phyloP scores from a whole-genome alignment of 2,797 vertebrate species.

The Lagocephalus sceleratus region DNA sequence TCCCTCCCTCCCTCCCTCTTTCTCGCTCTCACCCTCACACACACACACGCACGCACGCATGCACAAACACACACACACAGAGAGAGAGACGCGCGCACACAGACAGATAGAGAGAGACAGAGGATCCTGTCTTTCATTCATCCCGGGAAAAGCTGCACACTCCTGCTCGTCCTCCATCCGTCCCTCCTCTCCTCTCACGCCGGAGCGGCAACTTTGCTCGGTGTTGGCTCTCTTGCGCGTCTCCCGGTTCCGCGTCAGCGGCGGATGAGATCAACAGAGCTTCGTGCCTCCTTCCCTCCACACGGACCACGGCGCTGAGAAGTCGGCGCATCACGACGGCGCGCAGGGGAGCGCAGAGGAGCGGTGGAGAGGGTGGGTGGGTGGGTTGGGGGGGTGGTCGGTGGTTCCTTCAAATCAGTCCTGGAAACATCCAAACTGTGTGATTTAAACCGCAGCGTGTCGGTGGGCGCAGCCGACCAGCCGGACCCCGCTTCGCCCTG shows the following conservation, averaged over 20 bases:
- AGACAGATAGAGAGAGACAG: slow-evolving; percentile 3
- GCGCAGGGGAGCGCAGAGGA: slow-evolving; percentile 5
- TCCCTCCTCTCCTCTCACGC: slow-evolving; percentile 9
- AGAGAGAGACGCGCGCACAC: slow-evolving; percentile 9
- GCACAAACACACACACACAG: slow-evolving; percentile 14
- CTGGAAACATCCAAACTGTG: neutral
- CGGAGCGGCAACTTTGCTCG: slow-evolving; percentile 16
- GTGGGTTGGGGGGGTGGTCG: too few relatives aligned
- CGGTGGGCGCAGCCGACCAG: too few relatives aligned
- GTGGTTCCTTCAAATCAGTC: neutral
- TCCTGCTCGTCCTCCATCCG: slow-evolving; percentile 14
- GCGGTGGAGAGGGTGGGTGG: too few relatives aligned
- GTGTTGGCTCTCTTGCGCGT: slow-evolving; percentile 10
- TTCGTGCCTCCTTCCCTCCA: slow-evolving; percentile 27
- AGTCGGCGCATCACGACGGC: slow-evolving; percentile 54
- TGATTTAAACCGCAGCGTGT: neutral
- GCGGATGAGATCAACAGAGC: slow-evolving; percentile 54
- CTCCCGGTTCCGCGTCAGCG: slow-evolving; percentile 25
- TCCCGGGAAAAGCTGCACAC: slow-evolving; percentile 42
- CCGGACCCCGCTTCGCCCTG: too few relatives aligned
- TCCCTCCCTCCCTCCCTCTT: neutral
- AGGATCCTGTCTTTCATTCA: slow-evolving; percentile 52
- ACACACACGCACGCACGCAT: neutral
- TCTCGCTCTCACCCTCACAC: neutral
- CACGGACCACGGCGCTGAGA: slow-evolving; percentile 32